Evolutionary conservation across 2,888 invertebrate species (phyloP).

Genomic region (Lasius platythorax): DNA sequence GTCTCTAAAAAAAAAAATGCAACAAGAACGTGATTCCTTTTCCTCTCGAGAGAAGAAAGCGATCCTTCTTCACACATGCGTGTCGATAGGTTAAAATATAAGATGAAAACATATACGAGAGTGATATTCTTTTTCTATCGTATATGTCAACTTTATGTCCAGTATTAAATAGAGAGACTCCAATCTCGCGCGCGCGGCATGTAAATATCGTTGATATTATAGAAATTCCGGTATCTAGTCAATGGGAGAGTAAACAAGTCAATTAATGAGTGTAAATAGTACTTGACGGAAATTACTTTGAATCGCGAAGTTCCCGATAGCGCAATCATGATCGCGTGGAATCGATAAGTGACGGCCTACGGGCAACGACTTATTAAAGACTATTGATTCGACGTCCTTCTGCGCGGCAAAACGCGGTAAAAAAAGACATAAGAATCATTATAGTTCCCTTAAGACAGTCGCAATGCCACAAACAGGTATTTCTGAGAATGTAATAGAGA

Average conservation of each 20-base stretch:
- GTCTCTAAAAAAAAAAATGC: slow-evolving; percentile 10
- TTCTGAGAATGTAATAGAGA: slow-evolving; percentile 4
- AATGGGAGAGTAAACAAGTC: slow-evolving; percentile 29
- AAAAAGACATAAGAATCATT: slow-evolving; percentile 6
- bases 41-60: background rate
- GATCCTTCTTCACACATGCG: background rate
- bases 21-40: slow-evolving; percentile 17
- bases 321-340: slow-evolving; percentile 13
- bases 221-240: slow-evolving; percentile 35
- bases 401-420: background rate
- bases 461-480: background rate
- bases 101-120: background rate
- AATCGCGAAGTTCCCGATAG: background rate
- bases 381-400: slow-evolving; percentile 18
- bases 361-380: slow-evolving; percentile 26
- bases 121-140: background rate
- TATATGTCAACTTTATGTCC: background rate
- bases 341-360: slow-evolving; percentile 25
- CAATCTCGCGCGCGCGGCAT: background rate
- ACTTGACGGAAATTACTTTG: slow-evolving; percentile 26
- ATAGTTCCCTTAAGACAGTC: slow-evolving; percentile 1
- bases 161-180: background rate
- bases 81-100: slow-evolving; percentile 10
- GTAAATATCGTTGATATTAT: slow-evolving; percentile 1
- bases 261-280: slow-evolving; percentile 11